A percentile compares a stretch with the other conserved stretches of the same genome.
These are phyloP conservation scores for Drosophila rubida DNA, from an alignment of 2,888 invertebrate genomes.

Conservation along the genomic window DNA sequence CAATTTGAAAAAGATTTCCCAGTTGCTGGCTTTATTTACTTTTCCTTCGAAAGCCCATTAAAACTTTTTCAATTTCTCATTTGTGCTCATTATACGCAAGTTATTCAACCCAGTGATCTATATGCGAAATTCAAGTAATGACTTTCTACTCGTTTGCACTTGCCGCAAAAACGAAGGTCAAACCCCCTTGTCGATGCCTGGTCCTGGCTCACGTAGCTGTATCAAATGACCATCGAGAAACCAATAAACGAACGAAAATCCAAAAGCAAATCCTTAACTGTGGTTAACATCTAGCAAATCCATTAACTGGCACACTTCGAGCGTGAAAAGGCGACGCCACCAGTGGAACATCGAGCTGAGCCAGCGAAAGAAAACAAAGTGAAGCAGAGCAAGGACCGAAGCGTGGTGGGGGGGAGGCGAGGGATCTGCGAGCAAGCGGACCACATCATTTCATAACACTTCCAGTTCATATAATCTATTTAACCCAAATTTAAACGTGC, in stretches of 20 bases:
- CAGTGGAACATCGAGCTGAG: constrained; percentile 22
- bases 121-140: constrained; percentile 12
- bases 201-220: constrained; percentile 38
- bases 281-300: constrained; percentile 75
- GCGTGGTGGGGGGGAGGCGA: not conserved
- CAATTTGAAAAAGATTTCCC: not conserved
- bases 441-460: constrained; percentile 80
- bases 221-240: constrained; percentile 47
- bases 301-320: constrained; percentile 76
- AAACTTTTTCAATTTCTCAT: constrained; percentile 25
- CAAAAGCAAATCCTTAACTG: constrained; percentile 59
- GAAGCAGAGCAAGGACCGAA: not conserved
- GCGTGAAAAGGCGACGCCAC: constrained; percentile 65
- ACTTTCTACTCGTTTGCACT: constrained; percentile 24
- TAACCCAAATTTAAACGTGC: constrained; percentile 82
- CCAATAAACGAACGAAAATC: constrained; percentile 33
- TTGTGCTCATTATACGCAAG: constrained; percentile 10
- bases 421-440: constrained; percentile 29
- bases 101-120: constrained; percentile 18
- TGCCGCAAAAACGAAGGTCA: constrained; percentile 33
- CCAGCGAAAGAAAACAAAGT: constrained; percentile 35
- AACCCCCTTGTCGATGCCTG: not conserved
- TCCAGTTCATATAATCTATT: constrained; percentile 82
- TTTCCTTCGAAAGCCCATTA: constrained; percentile 1
- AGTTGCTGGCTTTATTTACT: constrained; percentile 1